phyloP scores from a whole-genome alignment of 2,888 invertebrate genomes.

The Lasioglossum malachurum region DNA sequence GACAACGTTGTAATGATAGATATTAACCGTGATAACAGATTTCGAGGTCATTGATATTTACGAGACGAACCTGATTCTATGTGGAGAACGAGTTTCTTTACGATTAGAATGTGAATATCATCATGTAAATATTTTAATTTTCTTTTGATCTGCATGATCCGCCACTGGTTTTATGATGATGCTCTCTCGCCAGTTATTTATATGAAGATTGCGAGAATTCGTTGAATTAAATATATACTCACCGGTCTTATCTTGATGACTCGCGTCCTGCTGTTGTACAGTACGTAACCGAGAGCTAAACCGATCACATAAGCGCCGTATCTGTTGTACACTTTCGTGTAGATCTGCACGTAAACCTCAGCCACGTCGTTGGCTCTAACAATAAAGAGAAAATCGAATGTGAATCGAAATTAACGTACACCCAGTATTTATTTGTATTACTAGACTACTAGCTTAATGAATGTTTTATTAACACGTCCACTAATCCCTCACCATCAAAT shows the following conservation, averaged over 20 bases:
- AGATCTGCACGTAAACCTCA: conserved; percentile 76
- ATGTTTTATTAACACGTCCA: not conserved
- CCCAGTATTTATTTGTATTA: not conserved
- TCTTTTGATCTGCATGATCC: not conserved
- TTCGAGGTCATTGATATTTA: not conserved
- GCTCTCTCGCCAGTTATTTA: not conserved
- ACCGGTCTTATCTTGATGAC: conserved; percentile 64
- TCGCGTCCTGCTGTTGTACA: conserved; percentile 67
- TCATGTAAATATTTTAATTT: not conserved
- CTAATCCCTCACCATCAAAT: not conserved
- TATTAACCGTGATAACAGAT: not conserved
- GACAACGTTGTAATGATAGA: no score
- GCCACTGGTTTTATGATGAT: not conserved
- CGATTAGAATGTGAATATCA: not conserved
- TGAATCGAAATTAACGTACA: not conserved
- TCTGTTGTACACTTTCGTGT: conserved; percentile 77
- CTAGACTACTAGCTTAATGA: not conserved
- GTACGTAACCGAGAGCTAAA: conserved; percentile 79
- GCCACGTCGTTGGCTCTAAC: conserved; percentile 68
- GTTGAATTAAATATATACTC: conserved; percentile 36
- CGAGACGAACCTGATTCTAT: not conserved
- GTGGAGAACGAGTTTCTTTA: not conserved
- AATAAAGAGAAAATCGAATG: conserved; percentile 8
- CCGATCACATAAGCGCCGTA: conserved; percentile 83
- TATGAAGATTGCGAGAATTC: not conserved